A percentile compares a stretch with the other conserved stretches of the same genome.
Evolutionary conservation across 1,140 invertebrate species (phyloP).

Genomic region (Drosophila aff.): DNA sequence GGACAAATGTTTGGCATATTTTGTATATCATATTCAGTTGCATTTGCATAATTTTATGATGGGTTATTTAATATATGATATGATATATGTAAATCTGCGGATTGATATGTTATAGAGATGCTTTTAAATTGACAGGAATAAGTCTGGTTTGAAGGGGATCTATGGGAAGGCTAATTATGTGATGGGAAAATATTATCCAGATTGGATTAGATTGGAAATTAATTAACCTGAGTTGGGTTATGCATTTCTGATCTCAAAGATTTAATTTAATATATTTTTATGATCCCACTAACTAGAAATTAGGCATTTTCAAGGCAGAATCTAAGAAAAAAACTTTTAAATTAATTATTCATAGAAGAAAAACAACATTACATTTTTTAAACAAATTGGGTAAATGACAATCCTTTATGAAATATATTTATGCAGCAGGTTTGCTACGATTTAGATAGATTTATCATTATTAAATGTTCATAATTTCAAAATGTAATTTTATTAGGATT

Average conservation of each 20-base stretch:
- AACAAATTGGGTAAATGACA: no score
- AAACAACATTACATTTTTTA: no score
- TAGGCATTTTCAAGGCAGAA: no score
- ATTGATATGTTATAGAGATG: constrained; percentile 4
- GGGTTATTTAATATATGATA: constrained; percentile 32
- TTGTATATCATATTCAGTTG: constrained; percentile 62
- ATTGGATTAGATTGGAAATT: not conserved
- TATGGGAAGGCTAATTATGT: not conserved
- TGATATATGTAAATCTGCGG: constrained; percentile 41
- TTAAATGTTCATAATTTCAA: no score
- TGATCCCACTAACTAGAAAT: no score
- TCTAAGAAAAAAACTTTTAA: no score
- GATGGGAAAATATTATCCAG: not conserved
- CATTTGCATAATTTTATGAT: constrained; percentile 58
- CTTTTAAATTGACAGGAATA: constrained; percentile 16
- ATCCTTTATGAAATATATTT: no score
- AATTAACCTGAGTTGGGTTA: not conserved
- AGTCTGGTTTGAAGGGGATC: not conserved
- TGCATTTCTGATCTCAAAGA: not conserved
- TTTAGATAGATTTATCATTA: no score
- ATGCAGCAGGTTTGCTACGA: no score
- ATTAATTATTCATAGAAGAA: no score
- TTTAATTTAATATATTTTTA: not conserved
- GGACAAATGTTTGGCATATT: constrained; percentile 66
- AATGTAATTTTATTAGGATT: no score